These are phyloP conservation scores for Sthenelais limicola DNA, from an alignment of 2,888 invertebrate species.

Conservation along the genomic window DNA sequence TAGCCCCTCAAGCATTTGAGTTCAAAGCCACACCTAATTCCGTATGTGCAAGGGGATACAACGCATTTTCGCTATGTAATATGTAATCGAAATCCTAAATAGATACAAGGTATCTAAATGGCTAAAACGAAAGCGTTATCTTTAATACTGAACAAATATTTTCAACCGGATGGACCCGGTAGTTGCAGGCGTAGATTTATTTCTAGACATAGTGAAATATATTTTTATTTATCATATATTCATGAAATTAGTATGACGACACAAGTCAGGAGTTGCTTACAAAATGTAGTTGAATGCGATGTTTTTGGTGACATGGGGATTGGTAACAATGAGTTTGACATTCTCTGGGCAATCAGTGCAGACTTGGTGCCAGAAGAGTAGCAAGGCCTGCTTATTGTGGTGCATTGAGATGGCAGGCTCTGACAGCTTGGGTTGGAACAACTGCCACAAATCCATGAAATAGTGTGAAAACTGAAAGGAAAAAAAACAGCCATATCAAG, in stretches of 20 bases:
- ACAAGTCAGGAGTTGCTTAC: constrained; percentile 76
- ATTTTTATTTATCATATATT: no score
- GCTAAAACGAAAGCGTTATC: no score
- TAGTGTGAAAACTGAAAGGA: constrained; percentile 88
- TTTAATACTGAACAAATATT: no score
- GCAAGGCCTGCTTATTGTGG: constrained; percentile 93
- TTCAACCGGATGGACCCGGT: no score
- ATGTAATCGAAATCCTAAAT: no score
- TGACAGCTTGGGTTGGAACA: constrained; percentile 94
- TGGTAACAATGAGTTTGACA: constrained; percentile 88
- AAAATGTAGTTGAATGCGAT: constrained; percentile 97
- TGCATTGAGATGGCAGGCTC: constrained; percentile 96
- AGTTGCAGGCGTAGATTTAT: no score
- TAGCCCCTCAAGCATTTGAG: no score
- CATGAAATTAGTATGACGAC: not conserved
- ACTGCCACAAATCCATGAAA: constrained; percentile 91
- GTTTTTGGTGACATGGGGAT: constrained; percentile 90
- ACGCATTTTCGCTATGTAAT: no score
- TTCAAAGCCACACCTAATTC: no score
- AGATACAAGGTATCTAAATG: no score
- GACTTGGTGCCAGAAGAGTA: constrained; percentile 95
- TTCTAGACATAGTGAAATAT: no score
- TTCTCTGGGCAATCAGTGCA: constrained; percentile 94
- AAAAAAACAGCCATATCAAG: not conserved
- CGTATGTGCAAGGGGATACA: no score